Evolutionary conservation across 1,140 invertebrate genomes (phyloP).

Genomic region (Neodiprion pinetum): DNA sequence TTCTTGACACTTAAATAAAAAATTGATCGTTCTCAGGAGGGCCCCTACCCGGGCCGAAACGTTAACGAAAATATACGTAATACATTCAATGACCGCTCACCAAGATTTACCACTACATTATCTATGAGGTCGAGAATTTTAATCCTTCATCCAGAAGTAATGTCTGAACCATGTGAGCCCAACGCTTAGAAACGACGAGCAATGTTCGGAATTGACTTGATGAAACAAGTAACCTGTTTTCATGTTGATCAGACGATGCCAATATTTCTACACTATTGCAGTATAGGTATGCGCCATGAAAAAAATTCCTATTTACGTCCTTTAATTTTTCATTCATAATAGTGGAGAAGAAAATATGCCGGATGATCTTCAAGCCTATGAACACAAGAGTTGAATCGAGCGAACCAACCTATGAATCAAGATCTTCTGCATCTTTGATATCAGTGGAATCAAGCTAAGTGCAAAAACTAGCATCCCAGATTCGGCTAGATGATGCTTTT

Average conservation of each 20-base stretch:
- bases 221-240: not conserved
- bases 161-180: not conserved
- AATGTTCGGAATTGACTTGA: not conserved
- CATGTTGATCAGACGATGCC: not conserved
- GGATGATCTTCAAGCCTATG: not conserved
- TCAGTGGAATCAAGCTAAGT: not conserved
- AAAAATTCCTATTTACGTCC: not conserved
- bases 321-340: not conserved
- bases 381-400: not conserved
- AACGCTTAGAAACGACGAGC: not conserved
- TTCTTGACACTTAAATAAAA: too few relatives aligned
- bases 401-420: not conserved
- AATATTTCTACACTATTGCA: not conserved
- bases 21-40: too few relatives aligned
- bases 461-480: not conserved
- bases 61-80: too few relatives aligned
- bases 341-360: not conserved
- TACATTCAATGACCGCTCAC: too few relatives aligned
- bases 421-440: not conserved
- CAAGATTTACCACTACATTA: too few relatives aligned
- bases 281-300: not conserved
- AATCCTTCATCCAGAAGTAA: not conserved
- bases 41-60: too few relatives aligned
- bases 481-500: constrained; percentile 2
- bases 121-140: too few relatives aligned